Percentiles rank a stretch among this genome's conserved stretches.
These are phyloP conservation scores for Clamator glandarius DNA, from an alignment of 2,797 vertebrate species.

Conservation along the genomic window DNA sequence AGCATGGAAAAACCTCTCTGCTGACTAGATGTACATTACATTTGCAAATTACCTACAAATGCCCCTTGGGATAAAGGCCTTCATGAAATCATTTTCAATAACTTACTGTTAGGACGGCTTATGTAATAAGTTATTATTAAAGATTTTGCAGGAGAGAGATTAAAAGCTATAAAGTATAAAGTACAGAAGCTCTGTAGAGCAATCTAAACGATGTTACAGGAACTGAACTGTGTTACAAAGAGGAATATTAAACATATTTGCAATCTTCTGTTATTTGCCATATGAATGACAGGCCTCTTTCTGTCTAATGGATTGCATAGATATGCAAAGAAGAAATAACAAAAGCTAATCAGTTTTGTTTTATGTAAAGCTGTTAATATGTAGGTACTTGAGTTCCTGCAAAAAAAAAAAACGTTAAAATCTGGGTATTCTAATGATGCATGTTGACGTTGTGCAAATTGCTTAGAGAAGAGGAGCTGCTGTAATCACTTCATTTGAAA, in stretches of 20 bases:
- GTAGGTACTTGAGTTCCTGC: conserved; percentile 7
- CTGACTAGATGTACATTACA: neutral
- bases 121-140: neutral
- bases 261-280: conserved; percentile 23
- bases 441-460: conserved; percentile 8
- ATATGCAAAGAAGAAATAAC: conserved; percentile 33
- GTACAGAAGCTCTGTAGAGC: neutral
- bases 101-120: neutral
- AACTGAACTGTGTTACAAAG: neutral
- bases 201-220: conserved; percentile 12
- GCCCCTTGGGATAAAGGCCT: neutral
- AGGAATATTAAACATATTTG: conserved; percentile 41
- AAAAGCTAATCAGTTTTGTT: conserved; percentile 56
- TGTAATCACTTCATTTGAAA: conserved; percentile 29
- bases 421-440: neutral
- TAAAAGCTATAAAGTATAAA: conserved; percentile 32
- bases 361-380: conserved; percentile 43
- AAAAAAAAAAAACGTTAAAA: neutral
- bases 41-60: neutral
- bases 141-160: conserved; percentile 13
- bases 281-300: neutral
- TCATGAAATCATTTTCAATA: conserved; percentile 17
- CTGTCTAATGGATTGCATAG: neutral
- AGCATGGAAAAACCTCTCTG: neutral
- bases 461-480: neutral